These are phyloP conservation scores for Mimumesa dahlbomi DNA, from an alignment of 2,888 invertebrate species.

Conservation along the genomic window DNA sequence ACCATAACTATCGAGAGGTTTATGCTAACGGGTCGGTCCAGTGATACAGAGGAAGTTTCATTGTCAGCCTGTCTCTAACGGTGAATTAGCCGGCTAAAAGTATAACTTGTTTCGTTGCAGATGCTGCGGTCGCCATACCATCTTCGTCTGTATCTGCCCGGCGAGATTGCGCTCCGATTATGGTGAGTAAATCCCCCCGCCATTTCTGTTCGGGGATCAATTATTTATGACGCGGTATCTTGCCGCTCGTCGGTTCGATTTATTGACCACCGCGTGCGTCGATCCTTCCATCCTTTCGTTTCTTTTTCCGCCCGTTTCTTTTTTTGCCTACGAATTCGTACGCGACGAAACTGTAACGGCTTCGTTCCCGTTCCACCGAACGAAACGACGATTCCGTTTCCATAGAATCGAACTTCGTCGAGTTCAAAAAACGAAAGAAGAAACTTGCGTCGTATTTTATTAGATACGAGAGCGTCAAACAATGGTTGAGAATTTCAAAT, in stretches of 20 bases:
- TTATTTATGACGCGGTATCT: conserved; percentile 52
- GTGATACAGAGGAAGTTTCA: conserved; percentile 19
- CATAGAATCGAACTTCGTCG: no score
- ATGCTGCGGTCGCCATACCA: conserved; percentile 66
- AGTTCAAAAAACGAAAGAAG: no score
- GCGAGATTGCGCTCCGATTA: conserved; percentile 70
- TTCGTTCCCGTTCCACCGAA: no score
- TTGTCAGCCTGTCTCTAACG: conserved; percentile 59
- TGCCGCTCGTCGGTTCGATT: conserved; percentile 27
- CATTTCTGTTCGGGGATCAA: conserved; percentile 35
- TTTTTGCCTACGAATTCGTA: conserved; percentile 22
- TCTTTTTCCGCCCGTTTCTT: conserved; percentile 7
- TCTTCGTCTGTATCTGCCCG: conserved; percentile 63
- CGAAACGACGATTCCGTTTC: no score
- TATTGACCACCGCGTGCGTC: conserved; percentile 4
- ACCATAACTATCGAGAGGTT: no score
- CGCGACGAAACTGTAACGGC: background rate
- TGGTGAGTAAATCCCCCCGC: conserved; percentile 67
- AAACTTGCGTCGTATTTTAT: no score
- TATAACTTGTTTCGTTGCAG: conserved; percentile 63
- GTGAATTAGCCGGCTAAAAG: conserved; percentile 56
- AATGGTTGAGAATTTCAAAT: no score
- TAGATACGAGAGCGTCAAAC: no score
- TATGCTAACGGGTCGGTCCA: conserved; percentile 12
- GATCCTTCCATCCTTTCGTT: no score